phyloP scores from a whole-genome alignment of 2,113 vertebrate genomes.

The Ginglymostoma cirratum region DNA sequence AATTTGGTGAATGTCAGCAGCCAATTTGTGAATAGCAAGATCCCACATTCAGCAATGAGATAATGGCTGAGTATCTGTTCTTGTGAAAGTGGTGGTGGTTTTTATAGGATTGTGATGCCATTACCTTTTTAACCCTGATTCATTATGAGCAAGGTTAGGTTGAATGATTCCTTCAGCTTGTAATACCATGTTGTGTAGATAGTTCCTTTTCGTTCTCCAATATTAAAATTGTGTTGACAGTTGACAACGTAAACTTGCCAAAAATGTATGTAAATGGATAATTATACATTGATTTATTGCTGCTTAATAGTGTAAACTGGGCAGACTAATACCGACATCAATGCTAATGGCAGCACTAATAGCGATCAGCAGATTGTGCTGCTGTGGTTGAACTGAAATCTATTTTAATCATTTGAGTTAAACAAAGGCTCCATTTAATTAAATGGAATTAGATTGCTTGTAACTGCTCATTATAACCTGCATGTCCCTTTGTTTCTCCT shows the following conservation, averaged over 20 bases:
- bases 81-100: neutral
- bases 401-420: constrained; percentile 20
- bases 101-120: neutral
- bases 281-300: constrained; percentile 21
- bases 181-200: neutral
- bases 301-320: constrained; percentile 16
- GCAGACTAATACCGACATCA: neutral
- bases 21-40: neutral
- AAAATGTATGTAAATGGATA: constrained; percentile 14
- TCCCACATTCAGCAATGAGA: neutral
- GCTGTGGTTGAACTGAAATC: constrained; percentile 33
- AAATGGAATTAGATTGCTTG: constrained; percentile 24
- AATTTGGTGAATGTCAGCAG: neutral
- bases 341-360: constrained; percentile 23
- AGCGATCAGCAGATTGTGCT: constrained; percentile 27
- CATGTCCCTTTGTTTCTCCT: neutral
- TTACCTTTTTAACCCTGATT: neutral
- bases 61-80: neutral
- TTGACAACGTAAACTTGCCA: neutral
- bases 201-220: neutral
- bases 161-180: neutral
- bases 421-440: constrained; percentile 35
- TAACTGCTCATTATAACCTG: constrained; percentile 30
- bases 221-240: neutral
- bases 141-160: neutral